Evolutionary conservation across 2,113 vertebrate genomes (phyloP).

Genomic region (Saccopteryx bilineata): DNA sequence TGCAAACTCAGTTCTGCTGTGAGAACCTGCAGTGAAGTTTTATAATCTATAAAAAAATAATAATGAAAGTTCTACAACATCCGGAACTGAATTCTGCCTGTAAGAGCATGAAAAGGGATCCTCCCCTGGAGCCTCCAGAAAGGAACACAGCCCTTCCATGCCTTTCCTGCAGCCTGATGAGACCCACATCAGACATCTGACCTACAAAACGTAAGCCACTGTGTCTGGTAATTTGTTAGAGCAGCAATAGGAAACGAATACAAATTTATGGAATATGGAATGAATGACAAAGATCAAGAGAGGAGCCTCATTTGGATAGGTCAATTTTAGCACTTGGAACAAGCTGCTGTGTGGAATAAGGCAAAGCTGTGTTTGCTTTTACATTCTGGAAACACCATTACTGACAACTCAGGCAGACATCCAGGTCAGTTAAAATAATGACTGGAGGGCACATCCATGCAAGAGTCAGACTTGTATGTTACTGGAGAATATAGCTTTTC

Average conservation of each 20-base stretch:
- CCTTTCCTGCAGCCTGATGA: background rate
- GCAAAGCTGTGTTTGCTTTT: background rate
- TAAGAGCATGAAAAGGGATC: background rate
- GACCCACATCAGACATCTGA: background rate
- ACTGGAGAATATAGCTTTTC: background rate
- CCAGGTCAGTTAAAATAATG: slow-evolving; percentile 44
- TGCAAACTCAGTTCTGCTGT: too few species aligned
- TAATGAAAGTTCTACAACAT: background rate
- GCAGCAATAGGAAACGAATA: background rate
- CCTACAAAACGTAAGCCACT: background rate
- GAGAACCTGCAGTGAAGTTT: too few species aligned
- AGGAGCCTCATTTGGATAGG: background rate
- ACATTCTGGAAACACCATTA: background rate
- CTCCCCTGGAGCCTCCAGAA: background rate
- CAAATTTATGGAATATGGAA: background rate
- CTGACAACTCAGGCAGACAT: slow-evolving; percentile 15
- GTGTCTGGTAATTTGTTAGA: background rate
- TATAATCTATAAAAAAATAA: too few species aligned
- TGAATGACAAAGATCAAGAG: background rate
- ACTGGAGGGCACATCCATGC: slow-evolving; percentile 20
- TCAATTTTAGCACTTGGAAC: background rate
- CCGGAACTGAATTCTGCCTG: background rate
- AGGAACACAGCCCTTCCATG: background rate
- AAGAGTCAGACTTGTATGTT: background rate
- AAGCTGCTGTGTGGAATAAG: background rate